Evolutionary conservation across 1,140 invertebrate species (phyloP), one percentile per base, ranked within the genome.

Genomic region (Apis laboriosa): DNA sequence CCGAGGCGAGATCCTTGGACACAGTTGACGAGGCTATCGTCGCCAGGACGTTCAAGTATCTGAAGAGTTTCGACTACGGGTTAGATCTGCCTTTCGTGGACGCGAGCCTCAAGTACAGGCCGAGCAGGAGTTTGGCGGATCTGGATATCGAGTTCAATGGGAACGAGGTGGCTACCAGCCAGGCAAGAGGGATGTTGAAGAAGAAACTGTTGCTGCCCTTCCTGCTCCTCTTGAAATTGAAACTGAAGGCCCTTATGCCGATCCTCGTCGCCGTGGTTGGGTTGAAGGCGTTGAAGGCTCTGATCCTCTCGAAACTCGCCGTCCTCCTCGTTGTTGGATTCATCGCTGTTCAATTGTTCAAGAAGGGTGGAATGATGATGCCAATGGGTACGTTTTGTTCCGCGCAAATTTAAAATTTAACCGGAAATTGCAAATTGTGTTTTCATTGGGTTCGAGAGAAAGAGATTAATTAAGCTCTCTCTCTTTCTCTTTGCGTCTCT

Each of bases 221-320:
- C 64, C 92, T 97, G 73, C 93, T 98, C 86, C 94, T 97, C 58
- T 93, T 98, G 80, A 98, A 98, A 92, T 91, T 98, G 87, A 98
- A 97, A 93, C 94, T 97, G 92, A 97, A 98, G 93, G 96, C 97
- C 51, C 91, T 98, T 43, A 97, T 97, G 95, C 97, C 97, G 19
- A 97, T 98, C 84, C 95, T 97, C 84, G 95, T 97, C 19, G 95
- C 96, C 49, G 93, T 97, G 82, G 96, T 97, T 91, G 96, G 97
- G 80, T 92, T 97, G 71, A 98, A 98, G 93, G 96, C 97, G 17
- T 93, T 97, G 82, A 98, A 98, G 93, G 97, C 97, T 87, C 93
- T 97, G 24, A 95, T 98, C 58, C 95, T 97, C 84, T 97, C 97
- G 85, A 98, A 98, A 92, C 94, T 97, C 64, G 97, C 97, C 74